Conservation (phyloP, 2,888 invertebrate species). For the Patella caerulea region DNA sequence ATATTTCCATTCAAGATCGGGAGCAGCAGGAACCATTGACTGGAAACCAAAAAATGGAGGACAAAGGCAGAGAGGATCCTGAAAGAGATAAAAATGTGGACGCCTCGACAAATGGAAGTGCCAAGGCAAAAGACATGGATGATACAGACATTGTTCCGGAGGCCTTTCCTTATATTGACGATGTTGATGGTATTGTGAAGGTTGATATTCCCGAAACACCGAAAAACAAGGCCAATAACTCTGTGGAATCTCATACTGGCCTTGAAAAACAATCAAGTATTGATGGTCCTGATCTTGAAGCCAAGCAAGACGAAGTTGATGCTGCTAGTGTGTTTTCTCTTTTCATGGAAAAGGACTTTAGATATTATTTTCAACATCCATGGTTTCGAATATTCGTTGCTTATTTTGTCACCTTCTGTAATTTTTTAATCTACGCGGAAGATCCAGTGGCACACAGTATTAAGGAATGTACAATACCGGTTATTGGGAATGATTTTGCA, state of each 20-base stretch:
- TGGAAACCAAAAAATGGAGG: not conserved
- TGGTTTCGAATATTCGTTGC: constrained; percentile 73
- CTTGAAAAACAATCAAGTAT: not conserved
- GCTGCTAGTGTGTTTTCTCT: constrained; percentile 68
- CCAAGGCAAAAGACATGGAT: not conserved
- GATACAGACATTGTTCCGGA: not conserved
- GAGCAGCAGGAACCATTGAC: not conserved
- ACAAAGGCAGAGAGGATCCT: not conserved
- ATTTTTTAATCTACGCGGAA: constrained; percentile 75
- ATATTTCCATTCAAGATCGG: not conserved
- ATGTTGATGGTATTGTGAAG: not conserved
- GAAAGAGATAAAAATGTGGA: not conserved
- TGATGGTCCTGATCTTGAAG: constrained; percentile 2
- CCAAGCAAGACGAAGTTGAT: constrained; percentile 61
- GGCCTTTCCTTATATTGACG: constrained; percentile 7
- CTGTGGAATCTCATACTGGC: not conserved
- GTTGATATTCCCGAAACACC: not conserved
- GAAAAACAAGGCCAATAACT: not conserved
- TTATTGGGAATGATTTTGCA: constrained; percentile 74
- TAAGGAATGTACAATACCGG: constrained; percentile 73
- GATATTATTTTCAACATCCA: constrained; percentile 75
- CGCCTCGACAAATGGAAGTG: not conserved
- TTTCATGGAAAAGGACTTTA: constrained; percentile 72
- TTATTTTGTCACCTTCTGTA: constrained; percentile 74
- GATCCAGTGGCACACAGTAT: constrained; percentile 74